phyloP scores from a whole-genome alignment of 2,888 invertebrate species.

The Mactromeris polynyma region DNA sequence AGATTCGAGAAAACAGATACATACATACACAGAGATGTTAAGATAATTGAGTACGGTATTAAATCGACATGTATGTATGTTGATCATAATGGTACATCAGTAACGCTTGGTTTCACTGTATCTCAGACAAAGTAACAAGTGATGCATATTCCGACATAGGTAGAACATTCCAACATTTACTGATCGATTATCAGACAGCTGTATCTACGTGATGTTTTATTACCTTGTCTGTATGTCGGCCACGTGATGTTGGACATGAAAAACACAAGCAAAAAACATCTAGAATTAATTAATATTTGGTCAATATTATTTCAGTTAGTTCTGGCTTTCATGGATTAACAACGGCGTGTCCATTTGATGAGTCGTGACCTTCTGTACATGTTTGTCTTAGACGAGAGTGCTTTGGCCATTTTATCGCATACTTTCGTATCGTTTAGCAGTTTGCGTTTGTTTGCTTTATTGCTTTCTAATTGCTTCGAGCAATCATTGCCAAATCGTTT shows the following conservation, averaged over 20 bases:
- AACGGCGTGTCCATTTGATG: too few species aligned
- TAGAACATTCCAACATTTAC: neutral
- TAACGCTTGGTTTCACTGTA: neutral
- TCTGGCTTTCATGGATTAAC: too few species aligned
- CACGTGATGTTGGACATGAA: neutral
- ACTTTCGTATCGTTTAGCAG: neutral
- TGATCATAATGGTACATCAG: constrained; percentile 8
- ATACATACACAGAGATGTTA: neutral
- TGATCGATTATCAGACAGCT: neutral
- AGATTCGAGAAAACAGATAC: neutral
- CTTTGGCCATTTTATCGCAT: neutral
- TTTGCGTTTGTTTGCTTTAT: neutral
- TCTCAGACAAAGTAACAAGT: neutral
- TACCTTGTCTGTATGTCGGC: neutral
- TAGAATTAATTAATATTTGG: too few species aligned
- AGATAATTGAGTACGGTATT: neutral
- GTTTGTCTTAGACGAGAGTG: too few species aligned
- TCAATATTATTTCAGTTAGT: too few species aligned
- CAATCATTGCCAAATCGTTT: neutral
- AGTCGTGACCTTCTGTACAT: too few species aligned
- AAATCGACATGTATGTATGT: neutral
- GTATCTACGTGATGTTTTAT: neutral
- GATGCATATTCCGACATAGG: neutral
- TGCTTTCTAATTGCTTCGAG: neutral
- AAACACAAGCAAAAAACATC: neutral